Base-by-base conservation (phyloP, 2,888 invertebrate genomes). In the Carcina quercana region DNA sequence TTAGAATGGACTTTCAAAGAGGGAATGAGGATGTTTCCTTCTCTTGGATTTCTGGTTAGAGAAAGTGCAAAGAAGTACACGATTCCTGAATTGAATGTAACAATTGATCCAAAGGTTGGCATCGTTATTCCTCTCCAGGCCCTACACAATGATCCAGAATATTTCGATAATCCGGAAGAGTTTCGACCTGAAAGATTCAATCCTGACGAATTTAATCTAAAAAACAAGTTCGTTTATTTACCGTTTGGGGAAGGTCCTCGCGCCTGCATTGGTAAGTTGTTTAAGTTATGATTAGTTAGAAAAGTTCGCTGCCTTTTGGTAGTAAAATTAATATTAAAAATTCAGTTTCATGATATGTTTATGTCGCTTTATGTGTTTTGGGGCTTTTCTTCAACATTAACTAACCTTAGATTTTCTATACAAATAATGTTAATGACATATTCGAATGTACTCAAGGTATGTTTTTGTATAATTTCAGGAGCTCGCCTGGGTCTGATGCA, bases 191-290 rank as follows among this genome's bases (percentile, higher is more conserved):
- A 71, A 30, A 47, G 73, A 14, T 72, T 71, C 32, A 32, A 50
- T 15, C 55, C 63, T 0, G 57, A 53, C 1, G 47, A 57, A 19
- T 45, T 55, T 7, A 43, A 53, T 20, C 35, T 44, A 8, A 41
- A 35, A 0, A 55, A 60, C 26, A 67, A 64, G 32, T 55, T 49
- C 21, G 59, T 66, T 4, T 74, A 72, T 39, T 35, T 74, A 35
- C 75, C 75, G 0, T 75, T 74, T 34, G 73, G 73, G 0, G 57
- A 58, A 1, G 74, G 74, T n/a, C 73, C 73, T 2, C 61, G 74
- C 1, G 56, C 66, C 12, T 75, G 74, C 28, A 68, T 75, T 28
- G 74, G 74, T 72, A 38, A 59, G 50, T 49, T n/a, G n/a, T n/a
- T n/a, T n/a, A n/a, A n/a, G n/a, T n/a, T n/a, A n/a, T n/a, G n/a